Conservation (phyloP, 1,140 invertebrate species). For the Vanessa tameamea region DNA sequence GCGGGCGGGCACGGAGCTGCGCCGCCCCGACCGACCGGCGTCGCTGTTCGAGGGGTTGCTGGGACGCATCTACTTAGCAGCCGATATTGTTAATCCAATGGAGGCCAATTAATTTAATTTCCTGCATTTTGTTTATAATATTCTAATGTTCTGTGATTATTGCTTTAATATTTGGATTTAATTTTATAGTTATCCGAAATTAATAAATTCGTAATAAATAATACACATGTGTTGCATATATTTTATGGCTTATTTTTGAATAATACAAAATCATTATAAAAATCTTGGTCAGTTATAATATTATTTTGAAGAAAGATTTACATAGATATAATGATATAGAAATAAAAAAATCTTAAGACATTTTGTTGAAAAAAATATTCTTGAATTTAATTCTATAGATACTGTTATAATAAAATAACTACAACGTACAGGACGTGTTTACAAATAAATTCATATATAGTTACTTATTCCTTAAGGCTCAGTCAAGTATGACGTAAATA, state of each 20-base stretch:
- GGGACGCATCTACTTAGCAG: constrained; percentile 86
- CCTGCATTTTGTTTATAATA: constrained; percentile 78
- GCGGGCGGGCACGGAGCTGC: constrained; percentile 83
- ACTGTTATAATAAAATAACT: too few species aligned
- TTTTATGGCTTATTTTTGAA: constrained; percentile 24
- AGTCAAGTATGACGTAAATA: too few species aligned
- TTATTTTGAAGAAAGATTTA: neutral
- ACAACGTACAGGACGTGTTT: too few species aligned
- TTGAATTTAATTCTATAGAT: too few species aligned
- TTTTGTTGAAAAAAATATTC: neutral
- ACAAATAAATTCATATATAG: too few species aligned
- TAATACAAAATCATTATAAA: constrained; percentile 33
- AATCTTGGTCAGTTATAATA: constrained; percentile 31
- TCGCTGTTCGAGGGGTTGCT: constrained; percentile 93
- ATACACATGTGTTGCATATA: constrained; percentile 18
- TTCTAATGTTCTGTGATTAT: neutral
- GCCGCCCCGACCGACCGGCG: constrained; percentile 88
- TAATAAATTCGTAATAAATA: neutral
- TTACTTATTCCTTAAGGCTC: too few species aligned
- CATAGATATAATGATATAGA: neutral
- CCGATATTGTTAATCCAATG: constrained; percentile 83
- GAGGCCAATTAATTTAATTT: constrained; percentile 86
- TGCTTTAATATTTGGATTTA: neutral
- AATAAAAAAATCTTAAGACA: neutral
- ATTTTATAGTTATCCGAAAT: neutral